Conservation (phyloP, 2,797 vertebrate species). For the Lacerta viridis region DNA sequence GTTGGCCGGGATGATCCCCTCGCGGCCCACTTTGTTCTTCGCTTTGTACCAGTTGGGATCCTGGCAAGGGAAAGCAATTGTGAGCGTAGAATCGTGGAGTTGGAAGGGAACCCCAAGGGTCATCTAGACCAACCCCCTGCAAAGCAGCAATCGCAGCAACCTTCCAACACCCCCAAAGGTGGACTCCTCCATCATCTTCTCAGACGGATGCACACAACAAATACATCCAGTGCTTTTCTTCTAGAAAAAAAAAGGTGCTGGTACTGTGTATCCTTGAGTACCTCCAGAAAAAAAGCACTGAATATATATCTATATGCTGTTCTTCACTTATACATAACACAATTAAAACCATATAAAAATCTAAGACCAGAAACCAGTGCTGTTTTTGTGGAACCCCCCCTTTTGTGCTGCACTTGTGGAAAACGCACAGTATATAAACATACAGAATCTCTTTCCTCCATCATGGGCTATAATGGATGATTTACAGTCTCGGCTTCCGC, state of each 20-base stretch:
- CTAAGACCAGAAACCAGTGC: background rate
- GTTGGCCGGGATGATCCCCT: constrained; percentile 96
- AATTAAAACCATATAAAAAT: background rate
- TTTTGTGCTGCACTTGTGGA: background rate
- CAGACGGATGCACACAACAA: too few relatives aligned
- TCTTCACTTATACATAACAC: background rate
- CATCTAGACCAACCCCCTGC: background rate
- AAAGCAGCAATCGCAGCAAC: background rate
- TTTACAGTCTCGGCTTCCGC: background rate
- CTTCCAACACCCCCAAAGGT: too few relatives aligned
- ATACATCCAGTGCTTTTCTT: too few relatives aligned
- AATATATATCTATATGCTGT: background rate
- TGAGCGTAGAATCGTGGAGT: rapidly evolving
- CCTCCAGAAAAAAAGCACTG: background rate
- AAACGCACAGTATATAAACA: background rate
- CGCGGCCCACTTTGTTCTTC: constrained; percentile 90
- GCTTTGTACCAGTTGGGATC: constrained; percentile 99
- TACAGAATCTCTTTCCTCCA: background rate
- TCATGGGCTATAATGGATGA: background rate
- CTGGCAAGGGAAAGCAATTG: constrained; percentile 71
- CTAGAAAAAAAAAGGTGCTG: too few relatives aligned
- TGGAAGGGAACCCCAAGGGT: background rate
- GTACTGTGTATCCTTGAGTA: too few relatives aligned
- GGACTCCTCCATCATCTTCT: too few relatives aligned
- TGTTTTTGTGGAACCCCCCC: background rate